These are phyloP conservation scores for Conus ventricosus DNA, from an alignment of 1,140 invertebrate genomes.

Conservation along the genomic window DNA sequence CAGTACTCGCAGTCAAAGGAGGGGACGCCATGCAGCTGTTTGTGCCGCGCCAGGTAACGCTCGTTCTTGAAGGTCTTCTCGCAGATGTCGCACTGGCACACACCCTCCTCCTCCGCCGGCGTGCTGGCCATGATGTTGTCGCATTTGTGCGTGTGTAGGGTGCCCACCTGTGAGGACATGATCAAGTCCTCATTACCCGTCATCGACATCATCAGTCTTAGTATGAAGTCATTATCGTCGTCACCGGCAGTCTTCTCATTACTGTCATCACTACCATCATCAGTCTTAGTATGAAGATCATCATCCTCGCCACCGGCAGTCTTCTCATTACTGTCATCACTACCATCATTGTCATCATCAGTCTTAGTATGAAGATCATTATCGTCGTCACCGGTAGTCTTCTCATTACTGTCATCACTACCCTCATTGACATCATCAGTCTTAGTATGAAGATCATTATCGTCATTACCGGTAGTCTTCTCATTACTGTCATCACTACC, in stretches of 20 bases:
- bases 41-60: conserved; percentile 57
- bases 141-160: conserved; percentile 67
- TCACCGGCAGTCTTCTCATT: not conserved
- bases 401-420: not conserved
- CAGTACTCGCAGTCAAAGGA: conserved; percentile 62
- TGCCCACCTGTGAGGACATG: conserved; percentile 47
- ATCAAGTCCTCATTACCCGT: not conserved
- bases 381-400: not conserved
- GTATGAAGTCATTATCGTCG: not conserved
- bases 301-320: not conserved
- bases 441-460: too few relatives aligned
- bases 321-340: not conserved
- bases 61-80: conserved; percentile 57
- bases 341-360: too few relatives aligned
- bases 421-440: not conserved
- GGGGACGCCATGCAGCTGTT: conserved; percentile 52
- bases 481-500: too few relatives aligned
- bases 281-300: not conserved
- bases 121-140: conserved; percentile 24
- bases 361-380: not conserved
- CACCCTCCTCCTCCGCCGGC: conserved; percentile 38
- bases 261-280: not conserved
- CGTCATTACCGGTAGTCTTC: too few relatives aligned
- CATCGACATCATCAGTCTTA: too few relatives aligned
- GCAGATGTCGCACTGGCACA: conserved; percentile 56